Evolutionary conservation across 2,797 vertebrate genomes (phyloP).

Genomic region (Lithobates pipiens): DNA sequence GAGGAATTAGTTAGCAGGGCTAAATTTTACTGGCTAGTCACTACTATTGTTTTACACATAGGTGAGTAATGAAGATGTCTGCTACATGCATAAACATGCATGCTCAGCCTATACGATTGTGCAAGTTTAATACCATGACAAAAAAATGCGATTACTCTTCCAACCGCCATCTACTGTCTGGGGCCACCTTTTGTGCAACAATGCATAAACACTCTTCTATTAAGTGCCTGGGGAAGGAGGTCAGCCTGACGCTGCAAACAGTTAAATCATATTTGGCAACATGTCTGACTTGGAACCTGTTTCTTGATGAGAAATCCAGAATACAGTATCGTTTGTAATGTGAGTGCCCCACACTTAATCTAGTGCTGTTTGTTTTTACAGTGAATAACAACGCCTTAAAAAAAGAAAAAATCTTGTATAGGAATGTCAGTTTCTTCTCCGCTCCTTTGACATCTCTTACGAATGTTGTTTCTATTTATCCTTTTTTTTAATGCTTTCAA

Average conservation of each 20-base stretch:
- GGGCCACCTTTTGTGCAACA: neutral
- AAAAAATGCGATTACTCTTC: too few relatives aligned
- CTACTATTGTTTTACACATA: too few relatives aligned
- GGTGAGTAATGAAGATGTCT: too few relatives aligned
- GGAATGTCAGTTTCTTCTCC: constrained; percentile 64
- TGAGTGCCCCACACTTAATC: constrained; percentile 77
- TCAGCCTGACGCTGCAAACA: constrained; percentile 74
- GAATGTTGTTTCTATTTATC: constrained; percentile 64
- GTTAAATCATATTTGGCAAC: constrained; percentile 81
- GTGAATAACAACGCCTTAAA: constrained; percentile 69
- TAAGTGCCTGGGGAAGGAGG: constrained; percentile 64
- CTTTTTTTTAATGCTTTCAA: constrained; percentile 62
- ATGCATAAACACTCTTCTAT: neutral
- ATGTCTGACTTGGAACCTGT: constrained; percentile 75
- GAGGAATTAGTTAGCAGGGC: too few relatives aligned
- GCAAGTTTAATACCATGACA: too few relatives aligned
- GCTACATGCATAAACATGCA: too few relatives aligned
- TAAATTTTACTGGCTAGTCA: too few relatives aligned
- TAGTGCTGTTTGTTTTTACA: constrained; percentile 71
- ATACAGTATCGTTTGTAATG: constrained; percentile 81
- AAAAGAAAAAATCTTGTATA: constrained; percentile 59
- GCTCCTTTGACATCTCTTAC: constrained; percentile 64
- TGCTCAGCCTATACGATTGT: too few relatives aligned
- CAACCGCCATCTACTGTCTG: too few relatives aligned
- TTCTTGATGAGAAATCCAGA: constrained; percentile 87